Evolutionary conservation across 2,888 invertebrate species (phyloP).

Genomic region (Silvanus unidentatus): DNA sequence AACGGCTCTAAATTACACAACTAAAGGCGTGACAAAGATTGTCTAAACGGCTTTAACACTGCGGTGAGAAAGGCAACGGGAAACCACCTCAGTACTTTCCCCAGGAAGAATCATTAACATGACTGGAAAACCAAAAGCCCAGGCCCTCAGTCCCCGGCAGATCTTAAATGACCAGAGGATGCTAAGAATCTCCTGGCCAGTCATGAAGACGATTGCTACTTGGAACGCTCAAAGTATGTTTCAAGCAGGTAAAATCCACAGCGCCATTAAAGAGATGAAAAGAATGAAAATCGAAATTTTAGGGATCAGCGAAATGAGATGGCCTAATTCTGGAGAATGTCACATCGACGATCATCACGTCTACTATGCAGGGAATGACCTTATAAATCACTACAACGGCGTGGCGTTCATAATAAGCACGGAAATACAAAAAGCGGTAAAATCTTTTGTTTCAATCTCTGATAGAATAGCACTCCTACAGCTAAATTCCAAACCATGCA

Average conservation of each 20-base stretch:
- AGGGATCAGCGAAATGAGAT: background rate
- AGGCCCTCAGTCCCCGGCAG: constrained; percentile 11
- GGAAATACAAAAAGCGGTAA: background rate
- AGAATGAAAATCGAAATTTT: constrained; percentile 5
- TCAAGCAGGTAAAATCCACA: constrained; percentile 4
- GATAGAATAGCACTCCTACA: background rate
- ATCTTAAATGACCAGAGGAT: constrained; percentile 12
- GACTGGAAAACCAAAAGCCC: no score
- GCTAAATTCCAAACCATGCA: background rate
- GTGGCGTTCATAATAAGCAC: background rate
- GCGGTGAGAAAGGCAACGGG: background rate
- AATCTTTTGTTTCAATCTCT: no score
- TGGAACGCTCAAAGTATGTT: constrained; percentile 4
- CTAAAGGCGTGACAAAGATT: no score
- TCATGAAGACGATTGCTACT: no score
- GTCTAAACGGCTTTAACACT: no score
- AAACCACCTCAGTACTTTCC: constrained; percentile 7
- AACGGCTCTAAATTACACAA: no score
- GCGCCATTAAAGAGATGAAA: constrained; percentile 3
- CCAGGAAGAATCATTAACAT: background rate
- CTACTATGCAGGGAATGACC: constrained; percentile 3
- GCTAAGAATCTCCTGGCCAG: constrained; percentile 10
- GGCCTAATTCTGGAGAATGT: background rate
- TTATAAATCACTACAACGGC: background rate
- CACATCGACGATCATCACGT: background rate